Percentiles rank a stretch among this genome's conserved stretches.
These are phyloP conservation scores for Etheostoma spectabile DNA, from an alignment of 2,113 vertebrate species.

Conservation along the genomic window DNA sequence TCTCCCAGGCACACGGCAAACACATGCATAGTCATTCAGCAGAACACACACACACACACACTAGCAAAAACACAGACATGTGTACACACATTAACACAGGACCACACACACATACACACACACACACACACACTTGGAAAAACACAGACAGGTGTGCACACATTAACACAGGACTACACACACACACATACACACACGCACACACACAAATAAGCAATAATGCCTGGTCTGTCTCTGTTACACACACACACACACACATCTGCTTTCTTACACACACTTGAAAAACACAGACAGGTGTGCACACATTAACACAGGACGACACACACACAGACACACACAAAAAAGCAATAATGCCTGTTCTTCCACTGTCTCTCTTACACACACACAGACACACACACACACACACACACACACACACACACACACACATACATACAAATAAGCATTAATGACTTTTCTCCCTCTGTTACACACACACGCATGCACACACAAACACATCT, in stretches of 20 bases:
- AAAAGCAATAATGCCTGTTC: not conserved
- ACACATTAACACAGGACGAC: not conserved
- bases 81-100: not conserved
- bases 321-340: not conserved
- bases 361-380: no score
- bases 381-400: constrained; percentile 7
- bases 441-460: not conserved
- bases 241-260: constrained; percentile 1
- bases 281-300: no score
- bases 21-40: constrained; percentile 55
- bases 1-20: constrained; percentile 37
- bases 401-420: no score
- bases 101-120: not conserved
- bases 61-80: not conserved
- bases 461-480: not conserved
- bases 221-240: no score
- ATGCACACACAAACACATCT: constrained; percentile 10
- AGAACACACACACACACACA: constrained; percentile 22
- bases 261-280: not conserved
- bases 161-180: not conserved
- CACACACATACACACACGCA: constrained; percentile 1
- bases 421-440: not conserved
- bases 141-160: no score
- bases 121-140: not conserved
- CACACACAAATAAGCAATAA: not conserved